Evolutionary conservation across 2,113 vertebrate genomes (phyloP), one percentile per base, ranked within the genome.

Genomic region (Dermatemys mawii): DNA sequence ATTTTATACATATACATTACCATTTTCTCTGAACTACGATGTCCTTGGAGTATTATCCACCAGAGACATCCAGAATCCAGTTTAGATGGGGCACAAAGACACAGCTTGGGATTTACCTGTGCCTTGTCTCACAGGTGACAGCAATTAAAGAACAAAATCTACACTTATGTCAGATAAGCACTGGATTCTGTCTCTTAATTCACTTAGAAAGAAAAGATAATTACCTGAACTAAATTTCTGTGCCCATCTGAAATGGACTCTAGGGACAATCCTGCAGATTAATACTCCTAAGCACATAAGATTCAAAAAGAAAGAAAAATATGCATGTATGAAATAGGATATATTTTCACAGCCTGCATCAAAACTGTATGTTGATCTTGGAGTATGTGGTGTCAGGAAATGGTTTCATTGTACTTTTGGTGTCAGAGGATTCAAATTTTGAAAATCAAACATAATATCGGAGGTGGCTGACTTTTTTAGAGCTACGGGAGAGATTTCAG

Each of bases 221-320:
- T 97, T 97, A 97, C 95, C 96, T 95, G 96, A 96, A 96, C 95
- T 87, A 96, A 95, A 97, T 97, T 97, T 94, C 95, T 93, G 96
- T 0, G 51, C 96, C 97, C 95, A 94, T 97, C 89, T 96, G 90
- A 90, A 97, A 97, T 70, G 95, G 96, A 96, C 97, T 97, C 96
- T 10, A 11, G 96, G 94, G 97, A 97, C 96, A 96, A 96, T 93
- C 96, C 91, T 57, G 84, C 93, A 96, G 96, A 97, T 97, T 97
- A 97, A 96, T 90, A 95, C 90, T 19, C 86, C 89, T 96, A 96
- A 97, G 97, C 96, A 94, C 92, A 35, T 96, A 88, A 94, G 84
- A 94, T 92, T 95, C 94, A 96, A 92, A 93, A 89, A 85, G 90
- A 60, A 92, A 95, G 60, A 63, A n/a, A 96, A 1, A 6, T 67